phyloP scores from a whole-genome alignment of 2,888 invertebrate genomes.

The Coelopa pilipes region DNA sequence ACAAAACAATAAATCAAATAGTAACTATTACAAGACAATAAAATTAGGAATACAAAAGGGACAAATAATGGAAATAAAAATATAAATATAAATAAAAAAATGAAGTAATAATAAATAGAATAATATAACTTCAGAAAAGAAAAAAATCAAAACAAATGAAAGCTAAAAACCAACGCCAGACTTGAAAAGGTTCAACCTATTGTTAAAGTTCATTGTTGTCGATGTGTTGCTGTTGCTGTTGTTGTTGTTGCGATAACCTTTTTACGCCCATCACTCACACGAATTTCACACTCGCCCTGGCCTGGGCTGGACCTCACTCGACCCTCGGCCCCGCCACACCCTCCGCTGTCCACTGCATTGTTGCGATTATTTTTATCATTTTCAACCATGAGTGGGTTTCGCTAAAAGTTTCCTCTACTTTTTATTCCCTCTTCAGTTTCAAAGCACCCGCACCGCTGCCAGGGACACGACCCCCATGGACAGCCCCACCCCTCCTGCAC shows the following conservation, averaged over 20 bases:
- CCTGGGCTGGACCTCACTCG: neutral
- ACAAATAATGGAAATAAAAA: too few relatives aligned
- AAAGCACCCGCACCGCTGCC: conserved; percentile 22
- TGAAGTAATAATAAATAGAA: too few relatives aligned
- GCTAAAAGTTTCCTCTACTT: neutral
- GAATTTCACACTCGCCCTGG: neutral
- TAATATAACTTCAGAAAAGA: too few relatives aligned
- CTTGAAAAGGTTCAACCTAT: neutral
- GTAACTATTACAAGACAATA: too few relatives aligned
- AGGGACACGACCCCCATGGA: conserved; percentile 6
- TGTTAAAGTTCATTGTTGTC: neutral
- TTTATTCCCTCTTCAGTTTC: neutral
- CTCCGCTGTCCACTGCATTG: conserved; percentile 13
- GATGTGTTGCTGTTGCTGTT: neutral
- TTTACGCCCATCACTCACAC: neutral
- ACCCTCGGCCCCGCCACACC: neutral
- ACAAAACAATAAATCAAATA: too few relatives aligned
- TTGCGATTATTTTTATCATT: conserved; percentile 37
- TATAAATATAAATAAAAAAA: too few relatives aligned
- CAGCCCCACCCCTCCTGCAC: too few relatives aligned
- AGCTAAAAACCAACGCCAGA: conserved; percentile 3
- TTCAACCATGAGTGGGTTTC: conserved; percentile 41
- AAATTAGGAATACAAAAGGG: too few relatives aligned
- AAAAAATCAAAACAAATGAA: conserved; percentile 2
- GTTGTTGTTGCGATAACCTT: conserved; percentile 22